Evolutionary conservation across 2,888 invertebrate species (phyloP).

Genomic region (Corythucha ciliata): DNA sequence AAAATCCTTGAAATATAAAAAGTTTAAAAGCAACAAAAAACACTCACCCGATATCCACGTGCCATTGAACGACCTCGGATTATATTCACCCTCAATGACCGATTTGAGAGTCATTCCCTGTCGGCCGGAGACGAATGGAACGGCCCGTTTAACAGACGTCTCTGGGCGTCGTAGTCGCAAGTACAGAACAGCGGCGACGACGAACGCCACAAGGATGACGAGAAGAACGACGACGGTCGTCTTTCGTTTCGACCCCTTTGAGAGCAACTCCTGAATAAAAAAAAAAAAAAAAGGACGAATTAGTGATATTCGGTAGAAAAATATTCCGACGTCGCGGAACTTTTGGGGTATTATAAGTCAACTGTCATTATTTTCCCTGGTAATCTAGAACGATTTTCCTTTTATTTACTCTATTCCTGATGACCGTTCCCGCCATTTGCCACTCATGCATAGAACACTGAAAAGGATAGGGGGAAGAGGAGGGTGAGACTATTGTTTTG

Average conservation of each 20-base stretch:
- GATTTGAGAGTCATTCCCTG: conserved; percentile 55
- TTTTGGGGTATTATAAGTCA: background rate
- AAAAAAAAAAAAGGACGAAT: conserved; percentile 5
- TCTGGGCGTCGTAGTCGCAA: conserved; percentile 22
- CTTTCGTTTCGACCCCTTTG: conserved; percentile 27
- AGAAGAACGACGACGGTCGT: conserved; percentile 24
- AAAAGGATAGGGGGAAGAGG: too few relatives aligned
- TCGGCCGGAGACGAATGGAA: conserved; percentile 37
- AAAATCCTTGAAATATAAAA: conserved; percentile 31
- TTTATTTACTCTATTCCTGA: too few relatives aligned
- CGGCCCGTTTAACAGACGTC: conserved; percentile 27
- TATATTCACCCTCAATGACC: conserved; percentile 57
- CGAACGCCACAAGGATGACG: conserved; percentile 23
- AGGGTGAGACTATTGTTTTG: too few relatives aligned
- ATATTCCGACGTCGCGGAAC: background rate
- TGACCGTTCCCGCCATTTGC: too few relatives aligned
- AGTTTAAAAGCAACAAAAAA: conserved; percentile 10
- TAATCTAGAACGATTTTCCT: too few relatives aligned
- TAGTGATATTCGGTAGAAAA: background rate
- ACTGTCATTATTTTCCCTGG: too few relatives aligned
- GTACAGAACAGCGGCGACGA: conserved; percentile 25
- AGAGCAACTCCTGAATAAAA: conserved; percentile 26
- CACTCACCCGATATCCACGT: conserved; percentile 67
- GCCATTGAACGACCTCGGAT: conserved; percentile 62
- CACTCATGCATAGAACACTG: too few relatives aligned